phyloP scores from a whole-genome alignment of 2,888 invertebrate genomes.

The Stratiomys singularior region DNA sequence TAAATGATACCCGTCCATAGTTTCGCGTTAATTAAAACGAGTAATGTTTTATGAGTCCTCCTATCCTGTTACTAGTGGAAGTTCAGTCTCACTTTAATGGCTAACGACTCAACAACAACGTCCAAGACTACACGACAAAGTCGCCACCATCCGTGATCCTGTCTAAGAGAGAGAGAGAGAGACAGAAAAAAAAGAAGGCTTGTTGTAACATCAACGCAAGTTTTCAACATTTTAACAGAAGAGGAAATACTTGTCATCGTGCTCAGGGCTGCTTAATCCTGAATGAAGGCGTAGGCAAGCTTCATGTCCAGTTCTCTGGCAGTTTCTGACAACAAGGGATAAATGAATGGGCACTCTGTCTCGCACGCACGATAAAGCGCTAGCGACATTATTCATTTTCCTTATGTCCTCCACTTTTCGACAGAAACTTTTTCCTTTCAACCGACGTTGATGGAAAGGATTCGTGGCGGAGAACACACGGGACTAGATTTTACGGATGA shows the following conservation, averaged over 20 bases:
- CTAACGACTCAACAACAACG: not conserved
- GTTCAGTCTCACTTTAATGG: not conserved
- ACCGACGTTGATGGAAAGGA: constrained; percentile 24
- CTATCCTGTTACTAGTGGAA: constrained; percentile 26
- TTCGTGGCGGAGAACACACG: constrained; percentile 3
- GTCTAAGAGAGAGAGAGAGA: too few relatives aligned
- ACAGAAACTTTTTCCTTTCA: not conserved
- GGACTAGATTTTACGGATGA: constrained; percentile 8
- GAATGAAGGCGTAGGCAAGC: not conserved
- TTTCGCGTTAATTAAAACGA: constrained; percentile 51
- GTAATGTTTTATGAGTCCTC: constrained; percentile 49
- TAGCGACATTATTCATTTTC: constrained; percentile 23
- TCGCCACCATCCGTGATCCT: not conserved
- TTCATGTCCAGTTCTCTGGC: not conserved
- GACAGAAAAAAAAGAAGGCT: not conserved
- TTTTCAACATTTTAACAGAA: not conserved
- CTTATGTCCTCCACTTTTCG: constrained; percentile 14
- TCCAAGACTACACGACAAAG: not conserved
- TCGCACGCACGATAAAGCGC: constrained; percentile 25
- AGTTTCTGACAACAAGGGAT: not conserved
- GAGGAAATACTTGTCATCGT: not conserved
- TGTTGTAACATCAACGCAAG: not conserved
- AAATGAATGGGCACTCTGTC: not conserved
- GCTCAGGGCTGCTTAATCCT: not conserved
- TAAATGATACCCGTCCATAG: constrained; percentile 50